Evolutionary conservation across 2,113 vertebrate genomes (phyloP), one percentile per base, ranked within the genome.

Genomic region (Noctilio leporinus): DNA sequence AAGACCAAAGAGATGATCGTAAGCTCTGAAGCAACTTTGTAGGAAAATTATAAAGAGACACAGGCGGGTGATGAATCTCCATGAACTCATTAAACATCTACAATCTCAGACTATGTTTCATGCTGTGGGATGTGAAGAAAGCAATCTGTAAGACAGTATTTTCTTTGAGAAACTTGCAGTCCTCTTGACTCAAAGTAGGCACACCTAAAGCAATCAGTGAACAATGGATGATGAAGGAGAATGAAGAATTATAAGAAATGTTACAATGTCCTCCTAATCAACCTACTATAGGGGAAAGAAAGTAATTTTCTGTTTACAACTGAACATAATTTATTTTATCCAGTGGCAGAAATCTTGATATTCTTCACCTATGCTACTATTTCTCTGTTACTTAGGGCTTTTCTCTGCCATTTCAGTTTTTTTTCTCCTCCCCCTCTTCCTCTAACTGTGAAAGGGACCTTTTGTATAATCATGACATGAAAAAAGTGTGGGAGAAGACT

Each of bases 241-340:
- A 20, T 22, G 38, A 5, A 26, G 43, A 53, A 35, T 73, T 22
- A 17, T 12, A 8, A 76, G 28, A 7, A 10, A 35, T 7, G 10
- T 19, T 86, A 10, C 0, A 10, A 1, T 17, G 59, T 89, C 22
- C 16, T 28, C 53, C 24, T 65, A n/a, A 19, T 6, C 26, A 86
- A 47, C 30, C 12, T 64, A 16, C n/a, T 45, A 33, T 3, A 1
- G 6, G 69, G 16, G 17, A 0, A 9, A 2, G 5, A 9, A 8
- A 28, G 57, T 65, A 40, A 47, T 43, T 59, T 93, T 45, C 53
- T 70, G 0, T 70, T 86, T 57, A 64, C 2, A 28, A 22, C 16
- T 72, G 30, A 76, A 59, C 9, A 20, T 55, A 33, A 49, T 84
- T 89, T 86, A 5, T 55, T 86, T 88, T 40, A 33, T 69, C 26